A percentile compares a stretch with the other conserved stretches of the same genome.
Conservation (phyloP, 2,113 vertebrate species). For the Marmota flaviventris region DNA sequence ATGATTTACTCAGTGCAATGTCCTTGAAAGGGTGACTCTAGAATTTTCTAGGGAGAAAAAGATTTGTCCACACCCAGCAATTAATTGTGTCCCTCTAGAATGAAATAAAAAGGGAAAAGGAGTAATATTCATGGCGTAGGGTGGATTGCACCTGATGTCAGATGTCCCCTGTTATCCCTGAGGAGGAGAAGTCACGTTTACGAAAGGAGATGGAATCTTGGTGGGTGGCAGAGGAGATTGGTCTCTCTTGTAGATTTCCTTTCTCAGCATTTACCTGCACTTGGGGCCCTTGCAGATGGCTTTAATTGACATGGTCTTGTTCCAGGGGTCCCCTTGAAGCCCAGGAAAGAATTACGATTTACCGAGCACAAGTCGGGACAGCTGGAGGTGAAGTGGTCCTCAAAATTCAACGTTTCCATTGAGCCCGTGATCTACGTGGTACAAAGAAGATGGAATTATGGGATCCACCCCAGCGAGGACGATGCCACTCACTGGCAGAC, state of each 20-base stretch:
- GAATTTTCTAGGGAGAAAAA: not conserved
- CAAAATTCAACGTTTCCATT: conserved; percentile 97
- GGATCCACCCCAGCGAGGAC: conserved; percentile 97
- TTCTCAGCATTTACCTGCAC: accelerated
- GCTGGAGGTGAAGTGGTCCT: conserved; percentile 97
- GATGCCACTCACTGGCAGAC: conserved; percentile 95
- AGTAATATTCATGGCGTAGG: too few relatives aligned
- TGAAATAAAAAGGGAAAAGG: too few relatives aligned
- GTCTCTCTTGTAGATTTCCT: not conserved
- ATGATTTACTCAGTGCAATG: accelerated
- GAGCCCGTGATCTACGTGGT: conserved; percentile 97
- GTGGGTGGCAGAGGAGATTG: accelerated
- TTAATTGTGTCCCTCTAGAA: too few relatives aligned
- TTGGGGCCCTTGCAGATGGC: accelerated
- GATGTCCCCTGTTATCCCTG: accelerated
- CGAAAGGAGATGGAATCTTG: accelerated
- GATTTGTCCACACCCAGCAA: not conserved
- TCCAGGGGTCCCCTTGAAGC: conserved; percentile 96
- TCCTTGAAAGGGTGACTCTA: accelerated
- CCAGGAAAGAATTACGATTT: conserved; percentile 95
- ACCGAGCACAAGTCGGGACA: conserved; percentile 91
- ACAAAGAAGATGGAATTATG: conserved; percentile 96
- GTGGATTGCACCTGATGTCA: accelerated
- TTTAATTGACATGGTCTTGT: conserved; percentile 42
- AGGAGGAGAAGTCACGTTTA: accelerated